Percentiles rank a stretch among this genome's conserved stretches.
These are phyloP conservation scores for Hafferia zeledoni DNA, from an alignment of 2,797 vertebrate genomes.

Conservation along the genomic window DNA sequence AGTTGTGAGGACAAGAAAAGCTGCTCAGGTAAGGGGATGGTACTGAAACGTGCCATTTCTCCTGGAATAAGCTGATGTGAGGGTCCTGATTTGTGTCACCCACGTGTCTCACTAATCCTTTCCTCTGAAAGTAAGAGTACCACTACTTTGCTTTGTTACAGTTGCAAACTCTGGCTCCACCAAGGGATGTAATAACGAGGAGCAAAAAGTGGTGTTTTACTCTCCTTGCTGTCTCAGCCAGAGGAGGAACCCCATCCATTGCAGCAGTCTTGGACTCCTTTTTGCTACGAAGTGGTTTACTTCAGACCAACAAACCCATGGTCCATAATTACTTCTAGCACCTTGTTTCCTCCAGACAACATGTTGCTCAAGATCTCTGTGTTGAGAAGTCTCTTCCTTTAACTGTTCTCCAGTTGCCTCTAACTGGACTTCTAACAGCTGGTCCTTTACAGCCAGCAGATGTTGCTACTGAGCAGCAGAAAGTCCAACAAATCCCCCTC, in stretches of 20 bases:
- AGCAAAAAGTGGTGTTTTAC: background rate
- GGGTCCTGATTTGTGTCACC: background rate
- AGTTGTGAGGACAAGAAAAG: background rate
- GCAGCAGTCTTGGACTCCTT: background rate
- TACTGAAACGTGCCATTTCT: background rate
- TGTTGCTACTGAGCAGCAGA: conserved; percentile 56
- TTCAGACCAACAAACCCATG: background rate
- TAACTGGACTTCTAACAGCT: background rate
- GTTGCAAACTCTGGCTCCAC: background rate
- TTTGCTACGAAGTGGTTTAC: background rate
- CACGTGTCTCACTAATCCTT: background rate
- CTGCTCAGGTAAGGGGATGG: background rate
- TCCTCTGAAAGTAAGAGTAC: background rate
- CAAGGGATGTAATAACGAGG: background rate
- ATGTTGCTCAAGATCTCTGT: background rate
- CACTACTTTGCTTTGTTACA: background rate
- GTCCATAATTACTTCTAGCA: background rate
- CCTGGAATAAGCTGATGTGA: background rate
- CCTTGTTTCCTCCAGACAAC: background rate
- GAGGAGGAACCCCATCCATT: background rate
- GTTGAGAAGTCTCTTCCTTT: background rate
- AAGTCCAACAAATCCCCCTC: background rate
- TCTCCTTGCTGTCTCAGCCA: background rate
- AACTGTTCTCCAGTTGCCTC: background rate
- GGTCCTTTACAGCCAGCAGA: conserved; percentile 30